Evolutionary conservation across 2,797 vertebrate genomes (phyloP).

Genomic region (Crenichthys baileyi): DNA sequence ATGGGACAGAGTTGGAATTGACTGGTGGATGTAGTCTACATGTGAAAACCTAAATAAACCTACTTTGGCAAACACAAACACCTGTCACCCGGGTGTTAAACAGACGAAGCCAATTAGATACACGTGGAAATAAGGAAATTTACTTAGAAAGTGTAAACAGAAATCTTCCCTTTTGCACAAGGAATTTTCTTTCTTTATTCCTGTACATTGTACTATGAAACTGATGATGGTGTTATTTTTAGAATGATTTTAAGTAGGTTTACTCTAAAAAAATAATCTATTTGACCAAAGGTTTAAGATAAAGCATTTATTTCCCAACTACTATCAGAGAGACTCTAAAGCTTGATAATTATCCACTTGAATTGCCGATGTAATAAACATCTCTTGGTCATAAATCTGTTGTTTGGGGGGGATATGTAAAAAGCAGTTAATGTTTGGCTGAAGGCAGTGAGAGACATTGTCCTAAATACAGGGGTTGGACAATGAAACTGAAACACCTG

Average conservation of each 20-base stretch:
- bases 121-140: conserved; percentile 39
- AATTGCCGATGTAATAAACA: conserved; percentile 35
- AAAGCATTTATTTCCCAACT: conserved; percentile 47
- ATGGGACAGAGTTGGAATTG: conserved; percentile 32
- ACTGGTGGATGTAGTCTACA: conserved; percentile 52
- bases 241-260: neutral
- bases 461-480: too few species aligned
- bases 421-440: conserved; percentile 75
- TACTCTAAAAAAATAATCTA: neutral
- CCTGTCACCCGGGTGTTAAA: conserved; percentile 70
- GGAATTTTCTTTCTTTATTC: conserved; percentile 5
- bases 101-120: conserved; percentile 66
- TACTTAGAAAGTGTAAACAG: conserved; percentile 17
- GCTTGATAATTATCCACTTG: conserved; percentile 17
- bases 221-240: neutral
- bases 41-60: conserved; percentile 78
- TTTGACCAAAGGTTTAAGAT: neutral
- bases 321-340: conserved; percentile 35
- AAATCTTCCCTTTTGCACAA: conserved; percentile 20
- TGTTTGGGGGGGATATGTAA: conserved; percentile 57
- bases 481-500: too few species aligned
- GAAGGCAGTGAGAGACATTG: conserved; percentile 63
- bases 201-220: neutral
- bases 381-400: conserved; percentile 52
- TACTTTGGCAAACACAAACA: conserved; percentile 67